Base-by-base conservation (phyloP, 2,888 invertebrate genomes). In the Strigamia maritima region DNA sequence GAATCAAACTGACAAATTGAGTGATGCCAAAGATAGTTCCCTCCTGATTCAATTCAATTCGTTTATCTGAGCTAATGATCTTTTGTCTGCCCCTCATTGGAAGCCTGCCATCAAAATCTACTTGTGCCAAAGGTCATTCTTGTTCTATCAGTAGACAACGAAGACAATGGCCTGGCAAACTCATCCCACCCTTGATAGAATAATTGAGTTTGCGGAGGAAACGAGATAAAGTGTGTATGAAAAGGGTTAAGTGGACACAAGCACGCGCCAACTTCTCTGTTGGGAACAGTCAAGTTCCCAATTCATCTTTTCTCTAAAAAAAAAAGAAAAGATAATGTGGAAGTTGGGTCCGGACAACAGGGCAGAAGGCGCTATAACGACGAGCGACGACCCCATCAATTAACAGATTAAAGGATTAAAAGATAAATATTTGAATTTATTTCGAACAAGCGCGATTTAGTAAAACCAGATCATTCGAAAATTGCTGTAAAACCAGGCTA, bases 61-160 rank as follows among this genome's bases (percentile, higher is more conserved):
- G 70, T 70, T 70, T 70, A 70, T 70, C 70, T 70, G 70, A 70
- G 70, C 70, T 70, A 70, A 70, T 70, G 70, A 70, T 70, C 70
- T 70, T 70, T 70, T 70, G 70, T 70, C 70, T 70, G 70, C 70
- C 70, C 70, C 28, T 70, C 70, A 70, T 70, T 70, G 70, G 70
- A 70, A 70, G 70, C 1, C 70, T 70, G 70, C 70, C 70, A 70
- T 70, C 70, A 70, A 70, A 70, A 26, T 28, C 16, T 70, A 70
- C 70, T 70, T 70, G 70, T 70, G 70, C 70, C 70, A 70, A 70
- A 70, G 70, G 70, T 70, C 70, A 70, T 26, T 28, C 70, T 70
- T 70, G 70, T 70, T 70, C 70, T 26, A 70, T 70, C 70, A 70
- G 70, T 28, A 70, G 70, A 70, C 70, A 70, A 70, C 70, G 70